Conservation (phyloP, 2,797 vertebrate species). For the Alfaro cultratus region DNA sequence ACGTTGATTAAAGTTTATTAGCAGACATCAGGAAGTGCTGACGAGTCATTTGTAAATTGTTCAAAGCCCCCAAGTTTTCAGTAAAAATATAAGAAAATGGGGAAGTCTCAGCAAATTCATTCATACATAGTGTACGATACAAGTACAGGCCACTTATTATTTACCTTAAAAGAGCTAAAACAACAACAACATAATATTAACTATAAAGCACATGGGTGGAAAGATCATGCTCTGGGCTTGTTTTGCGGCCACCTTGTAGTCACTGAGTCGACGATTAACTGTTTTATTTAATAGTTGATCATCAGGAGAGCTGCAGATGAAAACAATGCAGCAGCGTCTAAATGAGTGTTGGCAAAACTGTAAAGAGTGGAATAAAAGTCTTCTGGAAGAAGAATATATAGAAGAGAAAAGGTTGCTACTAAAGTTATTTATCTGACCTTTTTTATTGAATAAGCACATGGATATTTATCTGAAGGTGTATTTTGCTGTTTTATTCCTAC, state of each 20-base stretch:
- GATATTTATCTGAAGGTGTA: neutral
- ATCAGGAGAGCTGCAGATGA: neutral
- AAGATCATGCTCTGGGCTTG: neutral
- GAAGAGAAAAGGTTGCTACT: neutral
- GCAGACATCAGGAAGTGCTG: neutral
- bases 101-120: no score
- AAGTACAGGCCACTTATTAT: neutral
- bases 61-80: neutral
- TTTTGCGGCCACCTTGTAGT: neutral
- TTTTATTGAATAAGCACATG: neutral
- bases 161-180: neutral
- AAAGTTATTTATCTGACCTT: neutral
- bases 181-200: neutral
- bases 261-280: neutral
- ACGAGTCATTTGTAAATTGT: neutral
- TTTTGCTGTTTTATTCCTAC: neutral
- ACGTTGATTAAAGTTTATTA: neutral
- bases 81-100: no score
- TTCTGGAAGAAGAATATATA: neutral
- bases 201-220: neutral
- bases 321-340: neutral
- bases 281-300: neutral
- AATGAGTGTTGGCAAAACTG: neutral
- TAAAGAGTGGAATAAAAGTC: neutral
- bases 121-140: neutral